Base-by-base conservation (phyloP, 1,140 invertebrate species). In the Drosophila erecta region DNA sequence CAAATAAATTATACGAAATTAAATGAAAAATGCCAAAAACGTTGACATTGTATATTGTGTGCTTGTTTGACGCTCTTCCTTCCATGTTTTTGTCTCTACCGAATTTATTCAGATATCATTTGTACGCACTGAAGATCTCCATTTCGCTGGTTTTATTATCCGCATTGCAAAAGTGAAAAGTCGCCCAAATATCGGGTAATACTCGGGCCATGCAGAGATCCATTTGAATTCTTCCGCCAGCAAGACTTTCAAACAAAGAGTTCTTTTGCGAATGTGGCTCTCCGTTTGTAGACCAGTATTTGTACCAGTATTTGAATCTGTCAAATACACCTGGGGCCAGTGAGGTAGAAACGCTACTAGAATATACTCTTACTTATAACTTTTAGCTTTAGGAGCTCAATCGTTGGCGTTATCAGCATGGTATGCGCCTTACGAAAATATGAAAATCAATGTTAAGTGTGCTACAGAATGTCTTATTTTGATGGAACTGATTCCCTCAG, bases 1-100 rank as follows among this genome's bases (percentile, higher is more conserved):
- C 47, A 60, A 70, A 84, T 54, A 64, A 70, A 80, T 58, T 71
- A 71, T 71, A 71, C 46, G 22, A 71, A 71, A 58, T 70, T 50
- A 57, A 70, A 79, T 58, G 50, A 60, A 54, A 60, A 76, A 76
- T 55, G 27, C 62, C 64, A 78, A 70, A 85, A 74, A 77, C 54
- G 67, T 81, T 78, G 79, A 64, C 57, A 70, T 72, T 60, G 72
- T 61, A 40, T 57, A 49, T 24, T 35, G 30, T 40, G 15, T 47
- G 37, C 10, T 60, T 53, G 47, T 5, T 14, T 33, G 47, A 7
- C 4, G 35, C 22, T 35, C 40, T 56, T 51, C 57, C 24, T 33
- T 30, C 24, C 24, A 17, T 11, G 47, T 43, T 24, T 47, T 35
- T 22, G n/a, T 35, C 17, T 58, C 40, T 43, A 41, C 27, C 30